phyloP scores from a whole-genome alignment of 2,113 vertebrate genomes.

The Malurus cyaneus region DNA sequence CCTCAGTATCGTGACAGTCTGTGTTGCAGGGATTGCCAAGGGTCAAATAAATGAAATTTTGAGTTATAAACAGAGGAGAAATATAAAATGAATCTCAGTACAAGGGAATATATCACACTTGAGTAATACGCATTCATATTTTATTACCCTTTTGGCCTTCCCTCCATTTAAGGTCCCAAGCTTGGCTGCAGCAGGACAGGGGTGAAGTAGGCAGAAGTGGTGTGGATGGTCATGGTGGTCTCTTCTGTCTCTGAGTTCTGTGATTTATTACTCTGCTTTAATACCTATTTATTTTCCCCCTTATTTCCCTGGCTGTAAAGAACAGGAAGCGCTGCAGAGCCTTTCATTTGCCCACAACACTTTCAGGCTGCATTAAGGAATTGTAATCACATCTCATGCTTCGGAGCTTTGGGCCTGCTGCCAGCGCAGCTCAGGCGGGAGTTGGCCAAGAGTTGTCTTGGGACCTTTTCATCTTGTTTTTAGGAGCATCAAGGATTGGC shows the following conservation, averaged over 20 bases:
- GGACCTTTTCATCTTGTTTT: conserved; percentile 2
- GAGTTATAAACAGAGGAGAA: background rate
- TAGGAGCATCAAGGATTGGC: background rate
- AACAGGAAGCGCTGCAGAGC: background rate
- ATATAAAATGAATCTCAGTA: background rate
- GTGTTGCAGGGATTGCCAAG: background rate
- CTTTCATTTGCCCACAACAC: conserved; percentile 1
- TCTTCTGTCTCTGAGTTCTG: background rate
- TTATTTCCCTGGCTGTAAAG: background rate
- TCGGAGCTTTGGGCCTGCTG: background rate
- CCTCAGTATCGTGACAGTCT: background rate
- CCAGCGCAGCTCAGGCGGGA: background rate
- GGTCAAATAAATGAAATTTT: background rate
- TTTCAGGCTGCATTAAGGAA: conserved; percentile 15
- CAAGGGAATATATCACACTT: no score
- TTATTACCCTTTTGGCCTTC: background rate
- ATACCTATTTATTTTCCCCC: background rate
- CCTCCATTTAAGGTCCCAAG: background rate
- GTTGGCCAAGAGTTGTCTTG: conserved; percentile 4
- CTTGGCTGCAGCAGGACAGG: background rate
- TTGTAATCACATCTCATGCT: conserved; percentile 50
- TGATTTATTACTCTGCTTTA: background rate
- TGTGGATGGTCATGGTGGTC: background rate
- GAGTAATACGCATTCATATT: background rate
- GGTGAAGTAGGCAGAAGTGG: background rate